phyloP scores from a whole-genome alignment of 1,140 invertebrate genomes.

The Rhyacophila brunnea region DNA sequence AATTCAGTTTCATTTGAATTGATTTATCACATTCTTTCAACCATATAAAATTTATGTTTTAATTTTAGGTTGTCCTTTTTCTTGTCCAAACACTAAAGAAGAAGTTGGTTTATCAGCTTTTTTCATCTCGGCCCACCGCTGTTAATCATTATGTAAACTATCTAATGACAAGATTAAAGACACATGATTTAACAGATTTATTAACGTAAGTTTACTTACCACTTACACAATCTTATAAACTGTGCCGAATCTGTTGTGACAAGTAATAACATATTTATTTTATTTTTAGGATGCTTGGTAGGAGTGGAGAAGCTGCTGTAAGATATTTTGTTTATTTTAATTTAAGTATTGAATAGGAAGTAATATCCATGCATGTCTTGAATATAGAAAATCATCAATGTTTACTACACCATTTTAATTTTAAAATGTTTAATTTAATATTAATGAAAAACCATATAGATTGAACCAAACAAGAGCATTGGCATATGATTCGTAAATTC shows the following conservation, averaged over 20 bases:
- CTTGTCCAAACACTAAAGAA: conserved; percentile 57
- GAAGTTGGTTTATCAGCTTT: conserved; percentile 52
- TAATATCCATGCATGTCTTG: too few species aligned
- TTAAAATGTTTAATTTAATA: too few species aligned
- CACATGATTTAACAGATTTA: conserved; percentile 53
- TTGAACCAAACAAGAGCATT: too few species aligned
- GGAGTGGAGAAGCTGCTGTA: conserved; percentile 57
- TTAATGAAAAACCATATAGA: too few species aligned
- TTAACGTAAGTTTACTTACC: conserved; percentile 54
- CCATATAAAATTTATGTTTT: not conserved
- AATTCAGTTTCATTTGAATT: too few species aligned
- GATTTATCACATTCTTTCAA: not conserved
- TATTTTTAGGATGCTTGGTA: conserved; percentile 54
- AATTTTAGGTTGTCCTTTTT: conserved; percentile 54
- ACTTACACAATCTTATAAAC: too few species aligned
- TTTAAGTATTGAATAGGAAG: too few species aligned
- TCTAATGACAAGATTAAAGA: conserved; percentile 51
- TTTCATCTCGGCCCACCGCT: conserved; percentile 52
- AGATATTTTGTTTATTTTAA: conserved; percentile 35
- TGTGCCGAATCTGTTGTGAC: too few species aligned
- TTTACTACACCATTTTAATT: too few species aligned
- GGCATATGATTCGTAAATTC: too few species aligned
- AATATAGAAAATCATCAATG: too few species aligned
- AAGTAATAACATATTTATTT: conserved; percentile 34
- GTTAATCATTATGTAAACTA: conserved; percentile 59